Conservation (phyloP, 2,113 vertebrate species). For the Cygnus buccinator region DNA sequence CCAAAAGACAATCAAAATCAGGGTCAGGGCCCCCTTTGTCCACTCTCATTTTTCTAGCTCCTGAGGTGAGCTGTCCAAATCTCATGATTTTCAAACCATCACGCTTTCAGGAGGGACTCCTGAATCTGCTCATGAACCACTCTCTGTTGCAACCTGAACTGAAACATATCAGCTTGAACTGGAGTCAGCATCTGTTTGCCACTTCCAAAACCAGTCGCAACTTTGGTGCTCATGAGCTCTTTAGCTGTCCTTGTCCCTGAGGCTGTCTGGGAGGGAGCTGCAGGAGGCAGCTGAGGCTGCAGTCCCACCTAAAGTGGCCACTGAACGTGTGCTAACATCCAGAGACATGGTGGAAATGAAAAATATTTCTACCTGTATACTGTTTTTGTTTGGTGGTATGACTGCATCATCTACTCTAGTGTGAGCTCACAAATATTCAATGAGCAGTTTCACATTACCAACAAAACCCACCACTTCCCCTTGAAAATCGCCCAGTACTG, state of each 20-base stretch:
- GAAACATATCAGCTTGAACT: background rate
- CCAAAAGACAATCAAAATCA: background rate
- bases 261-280: background rate
- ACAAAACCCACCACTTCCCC: background rate
- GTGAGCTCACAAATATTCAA: background rate
- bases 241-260: accelerated
- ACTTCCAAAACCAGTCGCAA: background rate
- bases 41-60: background rate
- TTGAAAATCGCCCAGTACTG: background rate
- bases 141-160: background rate
- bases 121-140: background rate
- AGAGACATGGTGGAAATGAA: background rate
- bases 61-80: background rate
- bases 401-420: background rate
- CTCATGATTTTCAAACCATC: background rate
- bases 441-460: background rate
- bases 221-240: background rate
- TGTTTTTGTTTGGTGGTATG: background rate
- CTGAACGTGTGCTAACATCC: accelerated
- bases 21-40: background rate
- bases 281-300: background rate
- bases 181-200: background rate
- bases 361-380: background rate
- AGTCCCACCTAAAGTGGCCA: background rate
- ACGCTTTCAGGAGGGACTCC: background rate